A percentile compares a stretch with the other conserved stretches of the same genome.
Evolutionary conservation across 2,888 invertebrate genomes (phyloP).

Genomic region (Neuroscelio doddi): DNA sequence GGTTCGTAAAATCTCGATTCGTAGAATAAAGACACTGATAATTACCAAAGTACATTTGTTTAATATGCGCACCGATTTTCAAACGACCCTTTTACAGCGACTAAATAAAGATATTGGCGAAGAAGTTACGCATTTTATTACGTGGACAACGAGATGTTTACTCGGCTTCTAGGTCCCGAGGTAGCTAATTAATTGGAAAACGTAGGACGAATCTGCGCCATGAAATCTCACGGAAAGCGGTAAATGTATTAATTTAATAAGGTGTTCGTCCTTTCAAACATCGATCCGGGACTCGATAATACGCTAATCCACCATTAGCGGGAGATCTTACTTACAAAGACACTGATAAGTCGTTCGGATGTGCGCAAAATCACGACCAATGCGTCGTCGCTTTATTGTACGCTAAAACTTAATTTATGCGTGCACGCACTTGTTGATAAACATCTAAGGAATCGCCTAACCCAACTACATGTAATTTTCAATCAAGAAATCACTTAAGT

Average conservation of each 20-base stretch:
- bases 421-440: neutral
- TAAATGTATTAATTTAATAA: conserved; percentile 36
- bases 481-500: no score
- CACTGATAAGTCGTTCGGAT: conserved; percentile 1
- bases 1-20: no score
- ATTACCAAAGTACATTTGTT: no score
- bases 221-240: conserved; percentile 32
- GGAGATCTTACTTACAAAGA: conserved; percentile 7
- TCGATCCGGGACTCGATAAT: conserved; percentile 5
- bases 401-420: neutral
- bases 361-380: neutral
- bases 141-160: conserved; percentile 5
- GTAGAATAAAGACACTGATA: no score
- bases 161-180: neutral
- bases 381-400: neutral
- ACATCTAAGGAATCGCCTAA: no score
- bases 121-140: conserved; percentile 24
- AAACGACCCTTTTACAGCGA: neutral
- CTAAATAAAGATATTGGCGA: conserved; percentile 24
- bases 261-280: conserved; percentile 13
- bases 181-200: conserved; percentile 38
- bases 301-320: conserved; percentile 10
- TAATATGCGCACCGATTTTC: no score
- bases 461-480: no score
- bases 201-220: conserved; percentile 26